phyloP scores from a whole-genome alignment of 2,797 vertebrate species.

The Sebastes kiyomatsui region DNA sequence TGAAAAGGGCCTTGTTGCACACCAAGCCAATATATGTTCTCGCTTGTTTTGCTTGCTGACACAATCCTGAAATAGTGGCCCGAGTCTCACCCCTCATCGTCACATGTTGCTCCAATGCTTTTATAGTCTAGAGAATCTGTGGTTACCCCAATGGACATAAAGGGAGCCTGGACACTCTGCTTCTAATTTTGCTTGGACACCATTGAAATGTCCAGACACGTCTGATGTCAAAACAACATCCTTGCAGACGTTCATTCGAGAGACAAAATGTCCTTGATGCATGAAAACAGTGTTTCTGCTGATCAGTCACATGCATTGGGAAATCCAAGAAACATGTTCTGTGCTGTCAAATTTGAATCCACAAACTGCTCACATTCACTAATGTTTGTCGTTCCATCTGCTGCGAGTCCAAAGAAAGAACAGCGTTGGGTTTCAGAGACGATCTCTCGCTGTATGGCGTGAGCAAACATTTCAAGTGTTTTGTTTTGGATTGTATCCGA shows the following conservation, averaged over 20 bases:
- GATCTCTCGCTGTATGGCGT: not conserved
- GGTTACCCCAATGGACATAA: too few species aligned
- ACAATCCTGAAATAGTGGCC: not conserved
- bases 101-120: not conserved
- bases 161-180: not conserved
- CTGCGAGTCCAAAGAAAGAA: not conserved
- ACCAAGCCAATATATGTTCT: not conserved
- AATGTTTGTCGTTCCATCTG: not conserved
- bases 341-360: not conserved
- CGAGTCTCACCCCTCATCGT: not conserved
- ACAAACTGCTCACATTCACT: not conserved
- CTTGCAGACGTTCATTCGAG: not conserved
- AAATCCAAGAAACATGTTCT: not conserved
- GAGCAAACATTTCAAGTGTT: not conserved
- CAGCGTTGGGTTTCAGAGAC: not conserved
- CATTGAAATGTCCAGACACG: not conserved
- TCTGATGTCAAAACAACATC: not conserved
- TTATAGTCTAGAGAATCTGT: not conserved
- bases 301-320: not conserved
- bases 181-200: not conserved
- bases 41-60: not conserved
- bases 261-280: not conserved
- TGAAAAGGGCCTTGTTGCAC: not conserved
- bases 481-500: not conserved
- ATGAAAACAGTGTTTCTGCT: not conserved